Base-by-base conservation (phyloP, 2,113 vertebrate genomes). In the Eptatretus burgeri region DNA sequence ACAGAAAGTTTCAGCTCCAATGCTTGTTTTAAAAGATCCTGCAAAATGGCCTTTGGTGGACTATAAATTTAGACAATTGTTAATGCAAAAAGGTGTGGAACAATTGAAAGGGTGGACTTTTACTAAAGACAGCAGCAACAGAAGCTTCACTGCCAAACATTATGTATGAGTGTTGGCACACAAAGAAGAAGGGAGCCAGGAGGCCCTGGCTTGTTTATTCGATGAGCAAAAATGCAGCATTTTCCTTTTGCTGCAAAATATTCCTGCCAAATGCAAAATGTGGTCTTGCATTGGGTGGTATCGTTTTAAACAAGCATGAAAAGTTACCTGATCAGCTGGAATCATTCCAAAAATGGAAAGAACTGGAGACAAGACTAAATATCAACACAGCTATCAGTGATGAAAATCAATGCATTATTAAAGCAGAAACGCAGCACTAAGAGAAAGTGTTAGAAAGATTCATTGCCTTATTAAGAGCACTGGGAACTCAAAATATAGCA, bases 201-300 rank as follows among this genome's bases (percentile, higher is more conserved):
- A 63, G 62, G 18, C 62, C 8, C 13, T 63, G 62, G 62, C 18
- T 17, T 13, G 62, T 63, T 63, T 63, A 63, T 9, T 17, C 62
- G 17, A n/a, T 16, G 1, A 63, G 14, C 18, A 63, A 63, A 63
- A 63, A 63, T 63, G 62, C 12, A 63, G 62, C 62, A 63, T 63
- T 18, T 63, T 63, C 5, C 18, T 63, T 63, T 63, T 63, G 62
- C 62, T n/a, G 62, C 62, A 9, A 19, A 63, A 63, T 63, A 14
- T 13, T 63, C 49, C 62, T 63, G 62, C 11, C 62, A 13, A 63
- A 63, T 63, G 62, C 62, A 63, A 63, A 63, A 63, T 63, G 19
- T 63, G 62, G 2, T 63, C 9, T 63, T 17, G 62, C 62, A 8
- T 63, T 11, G 13, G 14, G 49, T 63, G 12, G 12, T 13, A 63